phyloP scores from a whole-genome alignment of 2,888 invertebrate species.

The Melitaea athalia region DNA sequence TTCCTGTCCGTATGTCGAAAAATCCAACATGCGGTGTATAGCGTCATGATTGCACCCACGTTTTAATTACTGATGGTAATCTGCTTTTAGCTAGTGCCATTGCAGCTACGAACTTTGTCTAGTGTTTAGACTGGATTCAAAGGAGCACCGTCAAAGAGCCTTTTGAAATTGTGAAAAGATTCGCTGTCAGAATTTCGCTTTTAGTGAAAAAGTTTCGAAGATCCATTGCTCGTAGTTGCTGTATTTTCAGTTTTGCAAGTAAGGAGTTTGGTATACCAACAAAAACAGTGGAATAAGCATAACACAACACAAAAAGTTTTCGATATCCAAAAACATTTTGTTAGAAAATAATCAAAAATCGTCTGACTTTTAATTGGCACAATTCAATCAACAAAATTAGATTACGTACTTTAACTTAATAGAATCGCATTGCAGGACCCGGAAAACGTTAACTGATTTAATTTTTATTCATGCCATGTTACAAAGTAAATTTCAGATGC shows the following conservation, averaged over 20 bases:
- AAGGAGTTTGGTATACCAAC: slow-evolving; percentile 14
- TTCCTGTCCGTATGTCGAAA: slow-evolving; percentile 40
- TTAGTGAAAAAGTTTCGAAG: slow-evolving; percentile 38
- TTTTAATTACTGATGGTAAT: slow-evolving; percentile 71
- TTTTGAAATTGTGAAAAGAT: slow-evolving; percentile 47
- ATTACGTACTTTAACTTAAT: not conserved
- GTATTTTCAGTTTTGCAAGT: slow-evolving; percentile 30
- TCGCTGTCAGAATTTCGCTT: slow-evolving; percentile 41
- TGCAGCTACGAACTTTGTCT: slow-evolving; percentile 50
- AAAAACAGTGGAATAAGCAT: not conserved
- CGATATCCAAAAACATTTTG: not conserved
- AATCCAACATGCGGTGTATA: slow-evolving; percentile 34
- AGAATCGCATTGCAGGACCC: not conserved
- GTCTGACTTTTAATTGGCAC: not conserved
- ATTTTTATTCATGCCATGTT: slow-evolving; percentile 16
- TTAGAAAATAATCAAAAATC: not conserved
- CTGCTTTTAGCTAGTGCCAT: slow-evolving; percentile 53
- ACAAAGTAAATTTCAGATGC: slow-evolving; percentile 21
- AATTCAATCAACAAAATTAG: slow-evolving; percentile 12
- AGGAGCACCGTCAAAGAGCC: slow-evolving; percentile 48
- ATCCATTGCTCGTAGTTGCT: slow-evolving; percentile 35
- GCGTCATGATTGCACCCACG: slow-evolving; percentile 48
- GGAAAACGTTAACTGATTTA: not conserved
- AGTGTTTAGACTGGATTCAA: slow-evolving; percentile 52
- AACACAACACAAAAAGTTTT: slow-evolving; percentile 17